Percentiles rank a stretch among this genome's conserved stretches.
Evolutionary conservation across 2,797 vertebrate genomes (phyloP).

Genomic region (Molossus alvarezi): DNA sequence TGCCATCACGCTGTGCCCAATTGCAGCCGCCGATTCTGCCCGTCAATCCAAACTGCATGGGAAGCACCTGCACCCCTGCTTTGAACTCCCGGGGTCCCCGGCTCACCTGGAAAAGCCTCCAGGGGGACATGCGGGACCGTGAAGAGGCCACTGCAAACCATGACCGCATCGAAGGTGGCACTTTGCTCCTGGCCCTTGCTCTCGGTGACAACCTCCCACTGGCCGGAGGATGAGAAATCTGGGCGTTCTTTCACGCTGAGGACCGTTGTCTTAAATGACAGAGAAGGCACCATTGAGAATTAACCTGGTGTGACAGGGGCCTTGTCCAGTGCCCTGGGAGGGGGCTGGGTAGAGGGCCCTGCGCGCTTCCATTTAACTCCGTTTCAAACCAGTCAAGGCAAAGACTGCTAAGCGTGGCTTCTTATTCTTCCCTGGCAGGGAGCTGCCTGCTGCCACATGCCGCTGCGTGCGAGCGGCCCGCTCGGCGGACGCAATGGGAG

Average conservation of each 20-base stretch:
- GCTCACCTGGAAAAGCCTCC: constrained; percentile 93
- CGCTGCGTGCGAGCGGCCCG: neutral
- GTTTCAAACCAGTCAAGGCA: neutral
- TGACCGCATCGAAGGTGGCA: constrained; percentile 92
- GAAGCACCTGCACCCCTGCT: neutral
- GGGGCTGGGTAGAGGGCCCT: neutral
- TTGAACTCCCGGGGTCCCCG: neutral
- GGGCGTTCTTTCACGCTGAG: constrained; percentile 88
- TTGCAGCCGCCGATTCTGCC: neutral
- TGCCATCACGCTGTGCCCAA: neutral
- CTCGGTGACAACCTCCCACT: constrained; percentile 92
- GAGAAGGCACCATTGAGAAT: constrained; percentile 6
- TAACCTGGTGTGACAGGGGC: neutral
- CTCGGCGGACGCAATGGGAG: neutral
- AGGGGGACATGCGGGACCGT: constrained; percentile 92
- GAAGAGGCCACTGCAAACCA: constrained; percentile 95
- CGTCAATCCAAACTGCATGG: neutral
- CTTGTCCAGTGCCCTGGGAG: neutral
- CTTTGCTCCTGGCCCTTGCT: constrained; percentile 89
- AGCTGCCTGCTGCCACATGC: neutral
- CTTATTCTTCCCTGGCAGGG: neutral
- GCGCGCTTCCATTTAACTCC: neutral
- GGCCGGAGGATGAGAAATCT: constrained; percentile 91
- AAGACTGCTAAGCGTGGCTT: neutral
- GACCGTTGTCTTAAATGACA: constrained; percentile 91